Evolutionary conservation across 2,797 vertebrate genomes (phyloP).

Genomic region (Tympanoctomys barrerae): DNA sequence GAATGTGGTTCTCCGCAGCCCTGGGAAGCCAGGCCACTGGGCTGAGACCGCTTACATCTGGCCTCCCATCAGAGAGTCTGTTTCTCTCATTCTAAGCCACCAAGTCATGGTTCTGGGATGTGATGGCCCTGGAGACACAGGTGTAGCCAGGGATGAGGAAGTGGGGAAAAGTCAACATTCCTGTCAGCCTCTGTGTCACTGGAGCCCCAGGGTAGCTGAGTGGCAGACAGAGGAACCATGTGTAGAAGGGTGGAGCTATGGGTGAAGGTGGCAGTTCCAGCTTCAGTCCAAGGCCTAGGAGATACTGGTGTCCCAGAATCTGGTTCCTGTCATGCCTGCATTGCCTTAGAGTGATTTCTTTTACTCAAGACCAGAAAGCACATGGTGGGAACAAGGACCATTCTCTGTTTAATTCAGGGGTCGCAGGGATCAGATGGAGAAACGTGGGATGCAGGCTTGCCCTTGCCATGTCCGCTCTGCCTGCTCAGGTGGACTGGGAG

Average conservation of each 20-base stretch:
- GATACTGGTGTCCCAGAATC: rapidly evolving
- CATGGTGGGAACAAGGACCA: rapidly evolving
- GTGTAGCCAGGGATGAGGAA: not conserved
- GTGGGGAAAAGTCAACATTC: not conserved
- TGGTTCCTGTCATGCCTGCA: rapidly evolving
- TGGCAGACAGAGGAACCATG: rapidly evolving
- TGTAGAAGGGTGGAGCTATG: not conserved
- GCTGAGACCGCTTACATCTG: not conserved
- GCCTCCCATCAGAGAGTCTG: not conserved
- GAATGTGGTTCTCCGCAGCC: not conserved
- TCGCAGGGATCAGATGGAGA: rapidly evolving
- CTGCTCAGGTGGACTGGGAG: rapidly evolving
- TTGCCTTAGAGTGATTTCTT: not conserved
- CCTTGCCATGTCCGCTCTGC: not conserved
- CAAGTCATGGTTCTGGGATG: not conserved
- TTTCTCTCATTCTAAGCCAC: too few species aligned
- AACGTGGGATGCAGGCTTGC: rapidly evolving
- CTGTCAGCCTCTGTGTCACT: not conserved
- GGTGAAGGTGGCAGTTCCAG: rapidly evolving
- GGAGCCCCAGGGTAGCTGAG: not conserved
- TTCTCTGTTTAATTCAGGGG: constrained; percentile 20
- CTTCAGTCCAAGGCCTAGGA: not conserved
- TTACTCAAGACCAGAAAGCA: not conserved
- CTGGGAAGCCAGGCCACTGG: not conserved
- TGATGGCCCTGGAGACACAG: not conserved